phyloP scores from a whole-genome alignment of 1,140 invertebrate genomes.

The Drosophila novamexicana region DNA sequence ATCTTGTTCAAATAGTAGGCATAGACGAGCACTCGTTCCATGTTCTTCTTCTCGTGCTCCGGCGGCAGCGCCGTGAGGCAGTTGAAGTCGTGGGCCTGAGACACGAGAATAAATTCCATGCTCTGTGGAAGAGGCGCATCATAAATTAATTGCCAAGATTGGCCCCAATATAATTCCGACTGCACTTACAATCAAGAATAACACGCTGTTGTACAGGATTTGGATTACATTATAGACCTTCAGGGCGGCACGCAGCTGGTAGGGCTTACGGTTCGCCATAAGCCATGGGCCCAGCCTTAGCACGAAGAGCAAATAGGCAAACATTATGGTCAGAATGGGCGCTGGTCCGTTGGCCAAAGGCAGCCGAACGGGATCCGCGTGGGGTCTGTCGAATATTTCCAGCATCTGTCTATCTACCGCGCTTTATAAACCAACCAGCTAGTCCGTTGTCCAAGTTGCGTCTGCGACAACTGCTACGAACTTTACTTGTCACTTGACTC shows the following conservation, averaged over 20 bases:
- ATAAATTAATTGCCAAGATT: neutral
- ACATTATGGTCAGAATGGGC: slow-evolving; percentile 89
- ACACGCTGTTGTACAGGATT: slow-evolving; percentile 69
- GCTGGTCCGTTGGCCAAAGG: slow-evolving; percentile 90
- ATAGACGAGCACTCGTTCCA: slow-evolving; percentile 36
- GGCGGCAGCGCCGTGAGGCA: slow-evolving; percentile 40
- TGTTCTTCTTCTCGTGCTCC: slow-evolving; percentile 40
- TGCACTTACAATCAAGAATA: slow-evolving; percentile 36
- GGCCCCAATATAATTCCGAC: too few species aligned
- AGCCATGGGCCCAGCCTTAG: slow-evolving; percentile 88
- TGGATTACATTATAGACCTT: slow-evolving; percentile 92
- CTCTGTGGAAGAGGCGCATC: neutral
- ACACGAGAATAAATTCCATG: slow-evolving; percentile 9
- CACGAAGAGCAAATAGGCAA: slow-evolving; percentile 89
- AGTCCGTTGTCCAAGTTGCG: neutral
- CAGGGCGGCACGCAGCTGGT: slow-evolving; percentile 89
- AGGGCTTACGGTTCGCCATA: slow-evolving; percentile 93
- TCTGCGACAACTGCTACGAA: neutral
- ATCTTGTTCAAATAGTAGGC: slow-evolving; percentile 57
- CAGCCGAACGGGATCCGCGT: slow-evolving; percentile 37
- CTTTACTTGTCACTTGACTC: too few species aligned
- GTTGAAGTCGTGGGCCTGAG: slow-evolving; percentile 23
- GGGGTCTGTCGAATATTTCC: slow-evolving; percentile 14
- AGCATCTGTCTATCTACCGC: slow-evolving; percentile 31
- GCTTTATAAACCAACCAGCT: neutral